phyloP scores from a whole-genome alignment of 2,797 vertebrate species.

The Eulemur rubriventer region DNA sequence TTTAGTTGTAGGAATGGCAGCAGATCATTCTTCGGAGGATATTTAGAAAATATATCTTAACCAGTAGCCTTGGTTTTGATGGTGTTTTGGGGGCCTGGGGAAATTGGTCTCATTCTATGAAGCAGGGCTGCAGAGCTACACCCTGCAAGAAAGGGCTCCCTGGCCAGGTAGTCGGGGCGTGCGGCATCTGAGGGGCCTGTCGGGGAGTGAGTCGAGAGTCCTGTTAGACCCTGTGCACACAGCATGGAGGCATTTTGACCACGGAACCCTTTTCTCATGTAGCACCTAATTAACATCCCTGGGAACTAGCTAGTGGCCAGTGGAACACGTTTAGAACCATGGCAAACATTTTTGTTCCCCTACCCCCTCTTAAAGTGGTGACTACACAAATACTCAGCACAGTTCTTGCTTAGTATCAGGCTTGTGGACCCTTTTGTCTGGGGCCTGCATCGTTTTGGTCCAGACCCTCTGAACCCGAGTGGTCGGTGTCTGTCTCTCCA shows the following conservation, averaged over 20 bases:
- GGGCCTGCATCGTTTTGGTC: not conserved
- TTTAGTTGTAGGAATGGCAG: not conserved
- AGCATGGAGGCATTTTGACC: not conserved
- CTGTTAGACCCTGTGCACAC: not conserved
- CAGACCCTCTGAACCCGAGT: not conserved
- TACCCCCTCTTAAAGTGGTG: not conserved
- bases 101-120: not conserved
- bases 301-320: not conserved
- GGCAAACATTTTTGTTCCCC: not conserved
- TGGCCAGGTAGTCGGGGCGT: rapidly evolving
- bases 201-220: not conserved
- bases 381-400: not conserved
- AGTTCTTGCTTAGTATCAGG: not conserved
- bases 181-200: rapidly evolving
- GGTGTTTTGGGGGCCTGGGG: not conserved
- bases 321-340: not conserved
- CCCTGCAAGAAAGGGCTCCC: not conserved
- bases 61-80: not conserved
- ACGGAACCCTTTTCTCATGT: rapidly evolving
- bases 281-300: not conserved
- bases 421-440: not conserved
- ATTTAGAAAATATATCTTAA: not conserved
- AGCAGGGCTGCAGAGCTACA: not conserved
- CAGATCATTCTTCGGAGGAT: not conserved
- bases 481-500: not conserved